phyloP scores from a whole-genome alignment of 2,797 vertebrate species.

The Balearica regulorum region DNA sequence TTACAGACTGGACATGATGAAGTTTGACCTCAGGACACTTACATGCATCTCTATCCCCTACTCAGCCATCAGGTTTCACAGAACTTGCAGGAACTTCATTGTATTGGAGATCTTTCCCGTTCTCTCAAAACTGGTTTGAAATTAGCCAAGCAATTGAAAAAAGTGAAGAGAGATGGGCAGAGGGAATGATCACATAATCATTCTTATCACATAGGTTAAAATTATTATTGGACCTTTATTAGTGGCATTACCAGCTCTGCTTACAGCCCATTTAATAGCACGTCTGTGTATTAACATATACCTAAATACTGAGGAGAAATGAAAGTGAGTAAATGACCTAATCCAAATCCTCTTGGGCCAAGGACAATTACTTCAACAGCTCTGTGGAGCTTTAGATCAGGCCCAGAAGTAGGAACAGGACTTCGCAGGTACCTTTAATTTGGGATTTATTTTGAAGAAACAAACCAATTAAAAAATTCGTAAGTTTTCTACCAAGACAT shows the following conservation, averaged over 20 bases:
- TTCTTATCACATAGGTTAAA: not conserved
- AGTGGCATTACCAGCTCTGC: not conserved
- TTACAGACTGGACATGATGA: not conserved
- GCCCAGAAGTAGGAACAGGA: not conserved
- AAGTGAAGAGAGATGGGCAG: not conserved
- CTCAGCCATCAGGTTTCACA: not conserved
- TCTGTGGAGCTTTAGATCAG: not conserved
- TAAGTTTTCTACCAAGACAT: not conserved
- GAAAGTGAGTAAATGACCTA: not conserved
- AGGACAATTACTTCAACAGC: not conserved
- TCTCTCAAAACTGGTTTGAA: not conserved
- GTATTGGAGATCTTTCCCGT: not conserved
- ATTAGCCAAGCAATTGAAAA: not conserved
- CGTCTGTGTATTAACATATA: not conserved
- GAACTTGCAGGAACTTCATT: not conserved
- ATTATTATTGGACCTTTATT: not conserved
- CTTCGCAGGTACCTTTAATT: not conserved
- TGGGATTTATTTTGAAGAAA: not conserved
- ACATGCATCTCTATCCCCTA: not conserved
- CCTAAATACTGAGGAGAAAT: not conserved
- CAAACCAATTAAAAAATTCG: not conserved
- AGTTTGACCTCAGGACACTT: not conserved
- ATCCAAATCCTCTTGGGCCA: not conserved
- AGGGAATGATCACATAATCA: not conserved
- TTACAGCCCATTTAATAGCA: not conserved